Conservation (phyloP, 2,888 invertebrate species). For the Trachelus stipa region DNA sequence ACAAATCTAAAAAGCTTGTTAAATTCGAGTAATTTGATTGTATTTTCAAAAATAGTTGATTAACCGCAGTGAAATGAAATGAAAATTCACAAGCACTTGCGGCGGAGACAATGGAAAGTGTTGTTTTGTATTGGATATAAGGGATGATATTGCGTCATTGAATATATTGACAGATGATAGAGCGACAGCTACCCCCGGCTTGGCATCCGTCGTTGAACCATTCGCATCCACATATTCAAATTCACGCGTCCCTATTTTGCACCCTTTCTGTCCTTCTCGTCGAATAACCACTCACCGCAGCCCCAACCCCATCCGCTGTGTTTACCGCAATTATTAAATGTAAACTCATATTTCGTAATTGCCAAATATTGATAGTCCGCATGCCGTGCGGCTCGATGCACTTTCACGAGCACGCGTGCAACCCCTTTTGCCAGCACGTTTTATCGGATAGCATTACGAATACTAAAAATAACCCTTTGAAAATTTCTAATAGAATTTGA, state of each 20-base stretch:
- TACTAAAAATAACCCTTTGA: background rate
- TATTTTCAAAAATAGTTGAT: background rate
- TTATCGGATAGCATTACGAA: constrained; percentile 7
- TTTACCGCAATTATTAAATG: constrained; percentile 66
- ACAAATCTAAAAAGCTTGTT: background rate
- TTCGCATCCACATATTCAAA: background rate
- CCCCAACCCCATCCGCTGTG: constrained; percentile 49
- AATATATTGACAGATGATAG: constrained; percentile 23
- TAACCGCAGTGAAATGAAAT: background rate
- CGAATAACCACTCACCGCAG: constrained; percentile 49
- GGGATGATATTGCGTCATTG: constrained; percentile 12
- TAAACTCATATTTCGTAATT: constrained; percentile 66
- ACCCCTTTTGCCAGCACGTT: constrained; percentile 39
- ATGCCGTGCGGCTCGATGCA: constrained; percentile 40
- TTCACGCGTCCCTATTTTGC: background rate
- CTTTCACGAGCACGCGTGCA: constrained; percentile 10
- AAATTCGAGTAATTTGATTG: background rate
- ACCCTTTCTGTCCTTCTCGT: constrained; percentile 32
- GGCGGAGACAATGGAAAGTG: background rate
- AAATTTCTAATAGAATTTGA: background rate
- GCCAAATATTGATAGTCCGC: constrained; percentile 62
- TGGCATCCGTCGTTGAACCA: constrained; percentile 26
- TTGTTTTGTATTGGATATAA: background rate
- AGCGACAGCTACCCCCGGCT: constrained; percentile 4
- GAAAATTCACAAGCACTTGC: background rate